These are phyloP conservation scores for Martes martes DNA, from an alignment of 2,113 vertebrate genomes.

Conservation along the genomic window DNA sequence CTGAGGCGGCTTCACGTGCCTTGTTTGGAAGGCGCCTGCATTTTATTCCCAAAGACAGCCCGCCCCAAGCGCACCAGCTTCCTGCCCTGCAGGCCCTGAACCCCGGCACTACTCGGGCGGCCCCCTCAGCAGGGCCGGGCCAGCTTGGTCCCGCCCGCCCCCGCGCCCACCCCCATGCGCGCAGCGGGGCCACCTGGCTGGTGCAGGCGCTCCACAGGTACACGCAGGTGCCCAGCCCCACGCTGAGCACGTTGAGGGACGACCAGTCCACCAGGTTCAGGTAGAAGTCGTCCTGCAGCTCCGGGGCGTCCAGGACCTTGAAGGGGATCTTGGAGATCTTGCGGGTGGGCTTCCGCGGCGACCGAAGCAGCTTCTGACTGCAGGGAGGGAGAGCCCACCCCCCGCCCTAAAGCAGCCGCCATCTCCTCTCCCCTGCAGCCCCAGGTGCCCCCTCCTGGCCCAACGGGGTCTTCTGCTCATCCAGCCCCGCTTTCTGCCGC, in stretches of 20 bases:
- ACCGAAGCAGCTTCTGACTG: conserved; percentile 96
- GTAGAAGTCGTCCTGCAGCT: conserved; percentile 99
- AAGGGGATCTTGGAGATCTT: conserved; percentile 99
- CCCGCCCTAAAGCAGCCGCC: neutral
- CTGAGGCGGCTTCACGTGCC: neutral
- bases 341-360: conserved; percentile 95
- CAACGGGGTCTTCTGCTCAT: rapidly evolving
- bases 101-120: neutral
- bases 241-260: conserved; percentile 96
- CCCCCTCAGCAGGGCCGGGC: neutral
- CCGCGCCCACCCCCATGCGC: rapidly evolving
- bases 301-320: conserved; percentile 97
- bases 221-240: conserved; percentile 97
- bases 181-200: conserved; percentile 87
- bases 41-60: neutral
- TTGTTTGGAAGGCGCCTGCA: neutral
- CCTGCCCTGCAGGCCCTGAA: no score
- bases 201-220: conserved; percentile 99
- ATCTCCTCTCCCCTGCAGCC: no score
- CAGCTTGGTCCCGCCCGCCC: rapidly evolving
- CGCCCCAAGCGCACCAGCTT: neutral
- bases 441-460: rapidly evolving
- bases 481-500: neutral
- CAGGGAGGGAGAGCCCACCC: neutral
- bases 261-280: conserved; percentile 99